Base-by-base conservation (phyloP, 2,113 vertebrate genomes). In the Melanerpes formicivorus region DNA sequence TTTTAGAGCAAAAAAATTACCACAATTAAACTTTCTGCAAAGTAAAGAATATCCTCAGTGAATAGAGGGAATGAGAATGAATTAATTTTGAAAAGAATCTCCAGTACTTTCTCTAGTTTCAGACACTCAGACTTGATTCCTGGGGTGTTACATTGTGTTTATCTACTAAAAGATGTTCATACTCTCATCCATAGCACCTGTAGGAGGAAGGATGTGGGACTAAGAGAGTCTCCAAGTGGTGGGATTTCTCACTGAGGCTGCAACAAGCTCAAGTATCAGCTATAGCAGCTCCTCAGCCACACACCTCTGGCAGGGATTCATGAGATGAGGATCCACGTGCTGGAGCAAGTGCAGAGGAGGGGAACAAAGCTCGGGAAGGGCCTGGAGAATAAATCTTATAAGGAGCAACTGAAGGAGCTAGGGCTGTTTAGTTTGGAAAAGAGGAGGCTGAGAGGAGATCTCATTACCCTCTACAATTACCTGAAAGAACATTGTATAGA, bases 251-350 rank as follows among this genome's bases (percentile, higher is more conserved):
- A 40, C 6, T 19, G 37, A 12, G 55, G 66, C 3, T 19, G 12
- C 12, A 56, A 46, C 13, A 70, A 46, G 29, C 32, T 60, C 21
- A 32, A 40, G 18, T 19, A 54, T 16, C 72, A 55, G 30, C 25
- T 15, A 79, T 10, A 65, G 5, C 54, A 56, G 62, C 22, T 86
- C 26, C 37, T 11, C 55, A 55, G 50, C 18, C 44, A 60, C 0
- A 0, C 34, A 26, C 10, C 0, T 1, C 54, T 30, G 46, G 10
- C 0, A 3, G 55, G 46, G 64, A 69, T 46, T 19, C 5, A 6
- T 4, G 3, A 78, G 25, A 50, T 90, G 54, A 60, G 71, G 70
- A 81, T 44, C 42, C 42, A 44, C 5, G 42, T 44, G 42, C 42
- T 44, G 42, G 42, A 44, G 42, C 14, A 44, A 44, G 14, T 44